Evolutionary conservation across 2,888 invertebrate species (phyloP).

Genomic region (Pteria penguin): DNA sequence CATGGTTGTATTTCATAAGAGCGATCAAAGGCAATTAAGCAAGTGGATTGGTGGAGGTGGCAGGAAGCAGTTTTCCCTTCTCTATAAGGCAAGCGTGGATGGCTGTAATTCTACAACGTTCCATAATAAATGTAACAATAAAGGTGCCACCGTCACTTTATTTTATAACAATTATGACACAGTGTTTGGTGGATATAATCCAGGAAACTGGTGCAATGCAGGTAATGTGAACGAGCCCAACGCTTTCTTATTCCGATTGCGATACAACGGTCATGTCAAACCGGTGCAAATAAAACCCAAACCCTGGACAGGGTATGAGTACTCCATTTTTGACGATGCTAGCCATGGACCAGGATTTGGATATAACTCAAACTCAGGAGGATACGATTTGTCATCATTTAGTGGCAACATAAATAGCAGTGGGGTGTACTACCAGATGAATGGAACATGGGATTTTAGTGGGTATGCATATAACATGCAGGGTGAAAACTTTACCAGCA

Average conservation of each 20-base stretch:
- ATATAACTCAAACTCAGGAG: not conserved
- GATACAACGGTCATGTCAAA: slow-evolving; percentile 27
- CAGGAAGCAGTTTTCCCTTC: slow-evolving; percentile 26
- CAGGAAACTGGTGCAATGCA: slow-evolving; percentile 31
- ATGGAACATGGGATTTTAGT: not conserved
- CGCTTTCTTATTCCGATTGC: slow-evolving; percentile 45
- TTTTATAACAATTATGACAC: slow-evolving; percentile 36
- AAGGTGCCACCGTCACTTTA: slow-evolving; percentile 41
- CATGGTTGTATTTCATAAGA: slow-evolving; percentile 9
- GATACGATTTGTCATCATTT: slow-evolving; percentile 29
- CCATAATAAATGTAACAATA: slow-evolving; percentile 46
- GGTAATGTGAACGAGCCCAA: slow-evolving; percentile 15
- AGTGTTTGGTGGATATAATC: slow-evolving; percentile 45
- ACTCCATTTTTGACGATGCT: slow-evolving; percentile 19
- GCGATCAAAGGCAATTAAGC: slow-evolving; percentile 29
- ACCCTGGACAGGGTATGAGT: not conserved
- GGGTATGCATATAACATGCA: slow-evolving; percentile 10
- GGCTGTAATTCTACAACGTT: slow-evolving; percentile 33
- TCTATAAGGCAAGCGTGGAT: slow-evolving; percentile 37
- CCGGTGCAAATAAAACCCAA: slow-evolving; percentile 15
- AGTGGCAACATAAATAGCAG: slow-evolving; percentile 8
- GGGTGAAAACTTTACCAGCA: slow-evolving; percentile 11
- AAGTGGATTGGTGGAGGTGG: slow-evolving; percentile 41
- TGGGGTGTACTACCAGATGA: slow-evolving; percentile 7
- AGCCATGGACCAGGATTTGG: slow-evolving; percentile 46